These are phyloP conservation scores for Motacilla tschutschensis DNA, from an alignment of 2,113 vertebrate genomes.

Conservation along the genomic window DNA sequence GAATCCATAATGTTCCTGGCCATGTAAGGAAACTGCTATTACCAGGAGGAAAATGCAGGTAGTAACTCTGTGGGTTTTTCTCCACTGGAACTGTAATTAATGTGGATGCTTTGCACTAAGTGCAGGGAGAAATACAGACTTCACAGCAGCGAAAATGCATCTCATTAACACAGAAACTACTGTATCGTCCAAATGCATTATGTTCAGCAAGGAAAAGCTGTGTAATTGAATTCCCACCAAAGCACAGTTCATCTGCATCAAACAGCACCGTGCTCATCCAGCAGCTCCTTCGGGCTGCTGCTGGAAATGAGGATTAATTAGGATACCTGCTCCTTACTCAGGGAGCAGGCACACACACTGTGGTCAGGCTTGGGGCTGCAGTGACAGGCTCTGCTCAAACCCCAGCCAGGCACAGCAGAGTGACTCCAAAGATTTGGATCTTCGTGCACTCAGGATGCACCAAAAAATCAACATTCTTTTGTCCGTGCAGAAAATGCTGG, in stretches of 20 bases:
- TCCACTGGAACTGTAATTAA: conserved; percentile 59
- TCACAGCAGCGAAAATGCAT: conserved; percentile 52
- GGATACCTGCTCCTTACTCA: not conserved
- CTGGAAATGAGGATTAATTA: conserved; percentile 52
- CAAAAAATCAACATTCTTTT: not conserved
- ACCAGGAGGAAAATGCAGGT: conserved; percentile 37
- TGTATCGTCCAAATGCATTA: conserved; percentile 51
- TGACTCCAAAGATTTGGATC: not conserved
- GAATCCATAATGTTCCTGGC: conserved; percentile 47
- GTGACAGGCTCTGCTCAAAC: not conserved
- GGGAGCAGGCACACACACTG: not conserved
- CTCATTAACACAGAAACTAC: conserved; percentile 52
- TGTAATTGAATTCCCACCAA: conserved; percentile 64
- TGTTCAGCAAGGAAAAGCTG: conserved; percentile 25
- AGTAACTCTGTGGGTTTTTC: conserved; percentile 39
- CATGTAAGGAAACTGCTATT: conserved; percentile 21
- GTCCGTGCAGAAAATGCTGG: not conserved
- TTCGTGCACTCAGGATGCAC: too few relatives aligned
- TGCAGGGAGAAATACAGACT: conserved; percentile 44
- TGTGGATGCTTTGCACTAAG: conserved; percentile 46
- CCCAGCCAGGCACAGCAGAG: not conserved
- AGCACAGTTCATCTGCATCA: conserved; percentile 57
- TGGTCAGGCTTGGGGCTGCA: not conserved
- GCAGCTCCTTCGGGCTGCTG: conserved; percentile 3
- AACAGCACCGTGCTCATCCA: not conserved